These are phyloP conservation scores for Idaea straminata DNA, from an alignment of 2,888 invertebrate genomes.

Conservation along the genomic window DNA sequence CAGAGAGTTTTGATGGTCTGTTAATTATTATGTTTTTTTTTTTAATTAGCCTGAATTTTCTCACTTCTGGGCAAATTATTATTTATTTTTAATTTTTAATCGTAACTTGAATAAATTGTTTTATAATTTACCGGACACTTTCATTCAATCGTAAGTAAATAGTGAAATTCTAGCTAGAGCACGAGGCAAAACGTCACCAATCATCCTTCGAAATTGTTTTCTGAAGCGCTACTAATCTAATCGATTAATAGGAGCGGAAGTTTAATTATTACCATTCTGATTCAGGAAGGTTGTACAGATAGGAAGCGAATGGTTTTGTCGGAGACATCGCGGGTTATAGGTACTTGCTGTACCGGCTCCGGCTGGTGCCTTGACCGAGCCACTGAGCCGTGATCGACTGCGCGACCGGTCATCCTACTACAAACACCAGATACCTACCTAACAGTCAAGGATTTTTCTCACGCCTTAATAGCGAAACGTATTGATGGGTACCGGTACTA, in stretches of 20 bases:
- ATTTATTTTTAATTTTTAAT: too few species aligned
- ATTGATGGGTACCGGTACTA: neutral
- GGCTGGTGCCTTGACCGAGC: constrained; percentile 56
- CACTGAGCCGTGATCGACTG: constrained; percentile 42
- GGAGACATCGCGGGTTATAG: constrained; percentile 20
- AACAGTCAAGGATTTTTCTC: constrained; percentile 28
- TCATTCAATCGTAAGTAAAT: too few species aligned
- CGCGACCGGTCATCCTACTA: constrained; percentile 36
- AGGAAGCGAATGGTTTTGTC: constrained; percentile 31
- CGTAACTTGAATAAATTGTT: too few species aligned
- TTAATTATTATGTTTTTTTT: too few species aligned
- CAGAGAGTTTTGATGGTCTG: too few species aligned
- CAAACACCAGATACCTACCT: constrained; percentile 24
- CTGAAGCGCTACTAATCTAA: constrained; percentile 5
- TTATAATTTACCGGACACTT: too few species aligned
- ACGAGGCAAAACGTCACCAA: neutral
- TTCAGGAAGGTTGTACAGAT: constrained; percentile 31
- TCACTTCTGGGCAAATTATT: too few species aligned
- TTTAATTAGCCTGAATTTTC: too few species aligned
- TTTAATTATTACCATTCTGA: constrained; percentile 11
- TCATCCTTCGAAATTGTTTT: neutral
- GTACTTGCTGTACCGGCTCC: constrained; percentile 31
- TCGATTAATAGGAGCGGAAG: constrained; percentile 19
- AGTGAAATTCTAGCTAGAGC: too few species aligned
- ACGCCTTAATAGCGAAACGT: constrained; percentile 15